phyloP scores from a whole-genome alignment of 2,888 invertebrate genomes.

The Stegana nigrithorax region DNA sequence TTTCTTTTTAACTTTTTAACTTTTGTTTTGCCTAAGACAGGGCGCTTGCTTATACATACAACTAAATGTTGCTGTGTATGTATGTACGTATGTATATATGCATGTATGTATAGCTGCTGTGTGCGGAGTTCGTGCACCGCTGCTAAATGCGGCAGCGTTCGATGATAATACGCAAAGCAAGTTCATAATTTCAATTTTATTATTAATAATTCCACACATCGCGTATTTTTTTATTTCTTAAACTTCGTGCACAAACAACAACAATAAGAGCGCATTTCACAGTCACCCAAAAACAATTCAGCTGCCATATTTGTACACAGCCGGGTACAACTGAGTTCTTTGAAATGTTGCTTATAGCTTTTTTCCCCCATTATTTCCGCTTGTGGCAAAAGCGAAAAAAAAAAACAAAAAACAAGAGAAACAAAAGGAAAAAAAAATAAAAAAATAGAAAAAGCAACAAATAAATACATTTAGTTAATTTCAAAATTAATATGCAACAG shows the following conservation, averaged over 20 bases:
- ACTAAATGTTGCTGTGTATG: constrained; percentile 2
- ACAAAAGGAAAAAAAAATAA: neutral
- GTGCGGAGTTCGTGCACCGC: neutral
- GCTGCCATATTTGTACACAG: constrained; percentile 36
- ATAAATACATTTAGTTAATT: constrained; percentile 30
- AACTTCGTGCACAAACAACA: neutral
- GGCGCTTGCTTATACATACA: neutral
- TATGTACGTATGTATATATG: constrained; percentile 7
- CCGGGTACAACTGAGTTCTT: no score
- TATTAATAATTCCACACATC: constrained; percentile 50
- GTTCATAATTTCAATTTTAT: constrained; percentile 51
- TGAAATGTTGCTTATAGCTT: no score
- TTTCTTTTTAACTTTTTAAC: no score
- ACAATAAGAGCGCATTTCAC: constrained; percentile 24
- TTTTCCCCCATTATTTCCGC: constrained; percentile 36
- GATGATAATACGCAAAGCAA: no score
- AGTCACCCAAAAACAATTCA: constrained; percentile 35
- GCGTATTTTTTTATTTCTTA: constrained; percentile 41
- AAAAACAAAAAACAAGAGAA: neutral
- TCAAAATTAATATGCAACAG: constrained; percentile 42
- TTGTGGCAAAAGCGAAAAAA: neutral
- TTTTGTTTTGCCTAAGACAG: neutral
- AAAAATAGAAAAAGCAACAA: neutral
- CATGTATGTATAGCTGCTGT: constrained; percentile 13
- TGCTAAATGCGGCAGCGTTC: no score